These are phyloP conservation scores for Caenorhabditis sp. DNA, from an alignment of 2,888 invertebrate genomes.

Conservation along the genomic window DNA sequence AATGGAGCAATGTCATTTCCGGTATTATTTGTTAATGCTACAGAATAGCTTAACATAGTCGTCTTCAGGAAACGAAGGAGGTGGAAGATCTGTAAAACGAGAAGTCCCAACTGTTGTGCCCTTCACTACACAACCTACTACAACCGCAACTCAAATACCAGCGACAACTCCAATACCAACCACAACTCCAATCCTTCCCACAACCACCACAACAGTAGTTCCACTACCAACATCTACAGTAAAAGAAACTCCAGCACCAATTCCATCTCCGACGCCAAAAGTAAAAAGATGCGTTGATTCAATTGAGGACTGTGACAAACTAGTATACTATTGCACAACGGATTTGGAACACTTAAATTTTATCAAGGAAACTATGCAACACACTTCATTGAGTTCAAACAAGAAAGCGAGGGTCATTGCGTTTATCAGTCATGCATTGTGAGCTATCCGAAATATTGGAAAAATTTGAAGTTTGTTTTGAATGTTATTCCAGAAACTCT, in stretches of 20 bases:
- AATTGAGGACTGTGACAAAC: constrained; percentile 26
- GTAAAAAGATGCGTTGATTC: constrained; percentile 27
- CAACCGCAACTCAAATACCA: constrained; percentile 19
- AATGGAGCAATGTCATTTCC: constrained; percentile 34
- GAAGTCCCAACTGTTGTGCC: constrained; percentile 26
- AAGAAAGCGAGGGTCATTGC: constrained; percentile 10
- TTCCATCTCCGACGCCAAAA: not conserved
- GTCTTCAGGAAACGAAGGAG: constrained; percentile 49
- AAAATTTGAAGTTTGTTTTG: no score
- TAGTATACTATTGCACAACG: constrained; percentile 13
- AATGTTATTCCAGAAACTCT: no score
- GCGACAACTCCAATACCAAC: constrained; percentile 19
- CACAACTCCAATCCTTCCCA: constrained; percentile 10
- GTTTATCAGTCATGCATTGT: constrained; percentile 21
- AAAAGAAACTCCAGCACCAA: constrained; percentile 17
- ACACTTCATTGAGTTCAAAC: constrained; percentile 2
- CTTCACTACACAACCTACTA: not conserved
- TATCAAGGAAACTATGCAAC: constrained; percentile 22
- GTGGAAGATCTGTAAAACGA: constrained; percentile 31
- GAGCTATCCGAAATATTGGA: no score
- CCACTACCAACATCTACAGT: constrained; percentile 2
- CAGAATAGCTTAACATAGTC: constrained; percentile 13
- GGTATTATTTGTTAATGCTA: not conserved
- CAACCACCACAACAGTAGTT: constrained; percentile 16
- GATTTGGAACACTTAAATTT: constrained; percentile 8